A percentile compares a stretch with the other conserved stretches of the same genome.
These are phyloP conservation scores for Forbesichthys papilliferus DNA, from an alignment of 2,113 vertebrate genomes.

Conservation along the genomic window DNA sequence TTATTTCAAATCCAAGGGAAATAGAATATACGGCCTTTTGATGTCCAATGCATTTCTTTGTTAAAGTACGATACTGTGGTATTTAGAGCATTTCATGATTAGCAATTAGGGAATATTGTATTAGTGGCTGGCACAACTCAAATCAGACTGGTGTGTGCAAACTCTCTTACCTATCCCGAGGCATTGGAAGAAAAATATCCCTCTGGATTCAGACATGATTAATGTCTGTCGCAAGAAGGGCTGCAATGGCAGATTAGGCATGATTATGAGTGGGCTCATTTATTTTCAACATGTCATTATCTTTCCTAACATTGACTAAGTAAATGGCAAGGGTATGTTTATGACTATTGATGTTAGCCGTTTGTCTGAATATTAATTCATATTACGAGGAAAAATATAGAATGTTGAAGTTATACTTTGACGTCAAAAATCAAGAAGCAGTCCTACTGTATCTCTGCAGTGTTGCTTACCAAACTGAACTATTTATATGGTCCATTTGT, in stretches of 20 bases:
- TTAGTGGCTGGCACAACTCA: conserved; percentile 46
- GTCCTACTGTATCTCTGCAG: too few relatives aligned
- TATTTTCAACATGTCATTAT: conserved; percentile 78
- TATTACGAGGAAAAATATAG: conserved; percentile 14
- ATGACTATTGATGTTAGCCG: conserved; percentile 33
- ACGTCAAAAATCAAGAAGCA: too few relatives aligned
- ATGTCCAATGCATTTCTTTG: background rate
- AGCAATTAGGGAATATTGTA: conserved; percentile 68
- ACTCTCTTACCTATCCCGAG: conserved; percentile 55
- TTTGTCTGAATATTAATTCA: conserved; percentile 54
- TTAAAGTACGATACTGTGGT: background rate
- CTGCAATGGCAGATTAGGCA: conserved; percentile 75
- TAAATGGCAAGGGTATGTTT: conserved; percentile 61
- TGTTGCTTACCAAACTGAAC: too few relatives aligned
- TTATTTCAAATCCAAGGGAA: background rate
- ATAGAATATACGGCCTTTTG: background rate
- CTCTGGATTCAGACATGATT: conserved; percentile 70
- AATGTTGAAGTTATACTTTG: too few relatives aligned
- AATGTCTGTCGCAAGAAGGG: conserved; percentile 67
- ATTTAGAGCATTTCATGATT: conserved; percentile 64
- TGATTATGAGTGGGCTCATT: conserved; percentile 74
- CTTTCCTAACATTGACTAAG: conserved; percentile 69
- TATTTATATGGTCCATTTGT: too few relatives aligned
- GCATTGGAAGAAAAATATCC: conserved; percentile 61
- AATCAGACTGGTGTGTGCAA: conserved; percentile 54